These are phyloP conservation scores for Trinorchestia longiramus DNA, from an alignment of 1,140 invertebrate genomes.

Conservation along the genomic window DNA sequence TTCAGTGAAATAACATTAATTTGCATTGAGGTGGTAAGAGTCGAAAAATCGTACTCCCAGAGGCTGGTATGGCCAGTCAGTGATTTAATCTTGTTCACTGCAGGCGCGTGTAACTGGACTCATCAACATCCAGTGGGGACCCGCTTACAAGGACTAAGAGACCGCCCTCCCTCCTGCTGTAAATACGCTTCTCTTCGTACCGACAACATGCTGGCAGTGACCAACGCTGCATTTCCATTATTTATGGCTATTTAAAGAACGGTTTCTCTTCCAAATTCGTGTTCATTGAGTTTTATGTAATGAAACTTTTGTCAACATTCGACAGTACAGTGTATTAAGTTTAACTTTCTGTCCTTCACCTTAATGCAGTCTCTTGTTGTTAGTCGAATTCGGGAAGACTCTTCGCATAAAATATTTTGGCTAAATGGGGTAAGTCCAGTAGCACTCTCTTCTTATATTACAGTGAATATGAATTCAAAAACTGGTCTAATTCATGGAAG, in stretches of 20 bases:
- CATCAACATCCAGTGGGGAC: conserved; percentile 19
- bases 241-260: neutral
- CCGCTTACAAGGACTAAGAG: neutral
- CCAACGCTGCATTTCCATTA: neutral
- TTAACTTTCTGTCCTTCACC: neutral
- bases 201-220: too few species aligned
- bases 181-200: neutral
- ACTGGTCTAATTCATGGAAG: too few species aligned
- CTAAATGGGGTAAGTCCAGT: too few species aligned
- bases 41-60: too few species aligned
- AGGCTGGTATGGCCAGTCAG: too few species aligned
- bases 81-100: neutral
- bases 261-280: neutral
- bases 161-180: neutral
- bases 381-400: too few species aligned
- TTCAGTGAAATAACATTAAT: too few species aligned
- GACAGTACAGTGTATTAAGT: neutral
- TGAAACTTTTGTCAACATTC: neutral
- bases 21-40: too few species aligned
- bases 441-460: too few species aligned
- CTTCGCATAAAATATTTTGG: too few species aligned
- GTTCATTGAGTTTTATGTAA: too few species aligned
- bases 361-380: neutral
- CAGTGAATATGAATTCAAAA: too few species aligned
- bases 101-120: neutral